A percentile compares a stretch with the other conserved stretches of the same genome.
These are phyloP conservation scores for Petrophora chlorosata DNA, from an alignment of 2,888 invertebrate genomes.

Conservation along the genomic window DNA sequence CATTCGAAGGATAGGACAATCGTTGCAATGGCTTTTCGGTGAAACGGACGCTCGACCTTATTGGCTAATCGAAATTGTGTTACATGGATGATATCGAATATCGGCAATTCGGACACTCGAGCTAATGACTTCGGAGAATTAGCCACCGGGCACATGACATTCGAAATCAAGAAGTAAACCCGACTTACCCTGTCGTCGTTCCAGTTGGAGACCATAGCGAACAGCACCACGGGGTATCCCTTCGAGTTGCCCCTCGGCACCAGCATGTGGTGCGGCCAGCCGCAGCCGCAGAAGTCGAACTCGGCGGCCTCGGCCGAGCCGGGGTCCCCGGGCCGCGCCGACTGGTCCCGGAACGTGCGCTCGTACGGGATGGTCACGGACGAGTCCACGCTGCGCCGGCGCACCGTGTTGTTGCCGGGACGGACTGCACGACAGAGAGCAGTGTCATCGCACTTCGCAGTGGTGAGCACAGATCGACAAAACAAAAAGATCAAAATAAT, in stretches of 20 bases:
- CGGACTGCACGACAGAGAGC: constrained; percentile 75
- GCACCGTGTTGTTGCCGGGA: constrained; percentile 87
- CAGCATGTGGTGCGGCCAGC: constrained; percentile 93
- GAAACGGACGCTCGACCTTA: too few relatives aligned
- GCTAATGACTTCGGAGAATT: too few relatives aligned
- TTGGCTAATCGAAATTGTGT: too few relatives aligned
- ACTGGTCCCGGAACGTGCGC: constrained; percentile 89
- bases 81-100: too few relatives aligned
- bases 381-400: constrained; percentile 87
- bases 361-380: constrained; percentile 93
- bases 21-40: too few relatives aligned
- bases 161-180: too few relatives aligned
- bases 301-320: constrained; percentile 75
- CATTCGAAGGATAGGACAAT: too few relatives aligned
- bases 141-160: too few relatives aligned
- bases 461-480: too few relatives aligned
- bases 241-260: constrained; percentile 87
- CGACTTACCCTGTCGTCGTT: constrained; percentile 85
- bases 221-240: constrained; percentile 88
- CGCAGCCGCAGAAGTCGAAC: constrained; percentile 94
- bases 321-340: constrained; percentile 82
- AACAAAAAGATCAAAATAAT: too few relatives aligned
- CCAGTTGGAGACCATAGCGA: constrained; percentile 91
- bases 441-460: too few relatives aligned
- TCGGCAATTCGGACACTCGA: too few relatives aligned